Base-by-base conservation (phyloP, 2,113 vertebrate genomes). In the Misgurnus mizolepis region DNA sequence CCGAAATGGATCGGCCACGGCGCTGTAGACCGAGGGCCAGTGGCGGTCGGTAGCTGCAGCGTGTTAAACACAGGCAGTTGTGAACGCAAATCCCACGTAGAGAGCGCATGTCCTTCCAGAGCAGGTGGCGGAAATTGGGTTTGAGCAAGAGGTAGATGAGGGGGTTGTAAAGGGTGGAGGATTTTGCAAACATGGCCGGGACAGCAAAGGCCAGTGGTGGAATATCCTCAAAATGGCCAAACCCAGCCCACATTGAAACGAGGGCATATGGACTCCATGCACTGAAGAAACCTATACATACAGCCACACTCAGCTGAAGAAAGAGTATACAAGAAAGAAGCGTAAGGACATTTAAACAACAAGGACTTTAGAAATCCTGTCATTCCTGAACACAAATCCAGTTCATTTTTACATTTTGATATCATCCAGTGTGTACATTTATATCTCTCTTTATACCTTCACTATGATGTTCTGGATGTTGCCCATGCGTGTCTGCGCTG, bases 221-320 rank as follows among this genome's bases (percentile, higher is more conserved):
- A 68, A 92, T 89, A 78, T 82, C 80, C 1, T 87, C 84, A 45
- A 84, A 79, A 6, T 83, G 78, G 72, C 90, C 91, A 66, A 91
- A 90, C 7, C 87, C 83, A 1, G 86, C 89, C 89, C 88, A 90
- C 85, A 89, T 89, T 18, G 90, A 87, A 61, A 88, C 85, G 18
- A 90, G 1, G 0, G 90, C 88, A 40, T 90, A 92, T 9, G 90
- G 90, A 53, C 84, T 92, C 87, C 91, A 91, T 41, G 89, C 88
- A 41, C 62, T 55, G 61, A 90, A 88, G 83, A 90, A 90, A 62
- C 90, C 89, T 70, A 84, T 78, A 66, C 88, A 90, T 11, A 91
- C 86, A 12, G 90, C 87, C 58, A 90, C 77, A 34, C 88, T 90
- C 40, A 90, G 53, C 89, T 92, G 82, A 39, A 64, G 71, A 80